Conservation (phyloP, 2,888 invertebrate species). For the Willowsia nigromaculata region DNA sequence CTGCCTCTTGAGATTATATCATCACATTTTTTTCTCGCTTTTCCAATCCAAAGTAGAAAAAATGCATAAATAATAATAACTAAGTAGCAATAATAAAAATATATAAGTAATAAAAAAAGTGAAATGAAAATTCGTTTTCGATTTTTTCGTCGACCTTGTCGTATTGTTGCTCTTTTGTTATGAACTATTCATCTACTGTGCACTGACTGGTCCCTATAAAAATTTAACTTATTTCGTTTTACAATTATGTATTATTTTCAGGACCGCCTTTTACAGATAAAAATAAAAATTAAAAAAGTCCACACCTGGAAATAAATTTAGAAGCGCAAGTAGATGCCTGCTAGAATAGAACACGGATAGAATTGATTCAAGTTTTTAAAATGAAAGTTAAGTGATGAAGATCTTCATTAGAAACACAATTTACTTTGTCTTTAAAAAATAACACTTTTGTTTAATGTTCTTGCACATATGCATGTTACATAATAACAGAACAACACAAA, state of each 20-base stretch:
- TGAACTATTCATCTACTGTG: background rate
- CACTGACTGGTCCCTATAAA: background rate
- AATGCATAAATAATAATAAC: conserved; percentile 61
- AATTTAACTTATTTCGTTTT: background rate
- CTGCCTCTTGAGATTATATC: conserved; percentile 61
- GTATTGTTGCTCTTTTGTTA: background rate
- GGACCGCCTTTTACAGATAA: conserved; percentile 70
- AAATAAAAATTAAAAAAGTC: conserved; percentile 65
- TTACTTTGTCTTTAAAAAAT: conserved; percentile 27
- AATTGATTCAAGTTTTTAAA: background rate
- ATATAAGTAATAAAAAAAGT: conserved; percentile 58
- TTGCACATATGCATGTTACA: background rate
- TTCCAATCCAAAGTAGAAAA: conserved; percentile 38
- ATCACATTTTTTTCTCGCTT: conserved; percentile 60
- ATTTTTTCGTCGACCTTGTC: conserved; percentile 23
- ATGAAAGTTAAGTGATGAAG: conserved; percentile 18
- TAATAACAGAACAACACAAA: background rate
- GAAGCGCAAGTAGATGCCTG: background rate
- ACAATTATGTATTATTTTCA: conserved; percentile 48
- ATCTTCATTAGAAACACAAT: conserved; percentile 29
- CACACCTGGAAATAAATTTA: conserved; percentile 51
- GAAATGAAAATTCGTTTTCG: conserved; percentile 57
- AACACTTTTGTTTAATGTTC: conserved; percentile 35
- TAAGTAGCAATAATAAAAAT: conserved; percentile 38
- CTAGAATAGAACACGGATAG: background rate